Evolutionary conservation across 2,113 vertebrate genomes (phyloP).

Genomic region (Scolopax mira): DNA sequence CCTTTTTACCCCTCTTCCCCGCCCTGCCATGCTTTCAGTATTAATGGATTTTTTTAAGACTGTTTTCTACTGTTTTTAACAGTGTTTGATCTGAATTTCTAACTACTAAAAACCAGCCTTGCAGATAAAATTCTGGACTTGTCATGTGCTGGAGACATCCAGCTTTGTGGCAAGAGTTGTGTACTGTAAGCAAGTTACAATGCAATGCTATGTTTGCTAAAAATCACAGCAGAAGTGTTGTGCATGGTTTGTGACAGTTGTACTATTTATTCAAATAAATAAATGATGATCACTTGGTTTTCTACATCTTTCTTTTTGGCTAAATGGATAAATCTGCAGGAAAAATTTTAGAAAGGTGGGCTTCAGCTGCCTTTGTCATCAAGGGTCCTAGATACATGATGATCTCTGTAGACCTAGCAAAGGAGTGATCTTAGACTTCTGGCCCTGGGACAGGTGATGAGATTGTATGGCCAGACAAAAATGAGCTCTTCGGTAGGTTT

Average conservation of each 20-base stretch:
- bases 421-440: neutral
- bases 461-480: neutral
- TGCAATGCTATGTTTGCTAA: constrained; percentile 22
- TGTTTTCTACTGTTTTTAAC: constrained; percentile 43
- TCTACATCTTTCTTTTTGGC: neutral
- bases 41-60: constrained; percentile 21
- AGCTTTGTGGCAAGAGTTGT: neutral
- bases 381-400: neutral
- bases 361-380: neutral
- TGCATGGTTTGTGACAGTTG: neutral
- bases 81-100: constrained; percentile 49
- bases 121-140: neutral
- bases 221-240: neutral
- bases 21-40: neutral
- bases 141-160: neutral
- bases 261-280: constrained; percentile 57
- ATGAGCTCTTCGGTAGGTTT: neutral
- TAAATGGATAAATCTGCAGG: too few species aligned
- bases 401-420: neutral
- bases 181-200: constrained; percentile 53
- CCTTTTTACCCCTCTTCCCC: neutral
- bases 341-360: neutral
- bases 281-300: neutral
- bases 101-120: constrained; percentile 31
- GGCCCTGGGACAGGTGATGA: neutral